A percentile compares a stretch with the other conserved stretches of the same genome.
phyloP scores from a whole-genome alignment of 2,113 vertebrate species.

The Ochotona princeps region DNA sequence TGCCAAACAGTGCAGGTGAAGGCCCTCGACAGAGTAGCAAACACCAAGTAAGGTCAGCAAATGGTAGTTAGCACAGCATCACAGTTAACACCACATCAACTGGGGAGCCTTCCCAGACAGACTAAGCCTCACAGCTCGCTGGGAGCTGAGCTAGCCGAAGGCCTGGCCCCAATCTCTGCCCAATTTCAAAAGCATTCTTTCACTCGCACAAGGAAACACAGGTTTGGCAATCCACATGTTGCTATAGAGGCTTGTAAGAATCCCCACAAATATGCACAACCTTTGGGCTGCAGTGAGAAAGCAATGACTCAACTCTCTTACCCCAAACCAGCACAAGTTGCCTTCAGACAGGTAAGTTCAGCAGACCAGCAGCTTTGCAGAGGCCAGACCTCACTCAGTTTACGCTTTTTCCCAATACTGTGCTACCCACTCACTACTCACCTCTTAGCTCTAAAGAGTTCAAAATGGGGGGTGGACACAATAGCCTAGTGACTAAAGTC shows the following conservation, averaged over 20 bases:
- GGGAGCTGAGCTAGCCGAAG: not conserved
- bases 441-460: not conserved
- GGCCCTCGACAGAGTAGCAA: not conserved
- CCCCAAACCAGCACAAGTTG: not conserved
- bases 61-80: not conserved
- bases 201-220: not conserved
- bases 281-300: not conserved
- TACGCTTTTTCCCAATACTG: not conserved
- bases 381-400: not conserved
- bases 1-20: not conserved
- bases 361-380: not conserved
- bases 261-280: not conserved
- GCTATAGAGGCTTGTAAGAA: not conserved
- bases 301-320: not conserved
- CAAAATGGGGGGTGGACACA: not conserved
- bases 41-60: not conserved
- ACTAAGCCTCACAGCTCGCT: not conserved
- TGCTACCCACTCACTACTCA: not conserved
- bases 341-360: not conserved
- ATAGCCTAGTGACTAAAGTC: too few relatives aligned
- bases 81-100: not conserved
- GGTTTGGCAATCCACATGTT: not conserved
- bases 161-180: not conserved
- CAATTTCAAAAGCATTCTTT: slow-evolving; percentile 34
- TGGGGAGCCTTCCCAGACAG: not conserved